Evolutionary conservation across 2,113 vertebrate species (phyloP).

Genomic region (Ammodytes dubius): DNA sequence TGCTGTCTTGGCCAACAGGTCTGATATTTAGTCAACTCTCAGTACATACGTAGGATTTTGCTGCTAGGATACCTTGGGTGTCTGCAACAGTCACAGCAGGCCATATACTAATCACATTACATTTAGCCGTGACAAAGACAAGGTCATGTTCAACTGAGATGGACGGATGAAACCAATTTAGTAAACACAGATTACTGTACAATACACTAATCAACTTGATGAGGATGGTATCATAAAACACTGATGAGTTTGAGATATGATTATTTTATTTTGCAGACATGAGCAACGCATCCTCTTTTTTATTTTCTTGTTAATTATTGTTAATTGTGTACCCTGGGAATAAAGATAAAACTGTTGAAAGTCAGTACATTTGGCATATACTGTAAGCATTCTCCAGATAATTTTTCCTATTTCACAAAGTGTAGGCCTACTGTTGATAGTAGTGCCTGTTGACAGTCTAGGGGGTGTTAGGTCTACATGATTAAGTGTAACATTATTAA

Average conservation of each 20-base stretch:
- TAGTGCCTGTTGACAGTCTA: too few relatives aligned
- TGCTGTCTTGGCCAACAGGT: slow-evolving; percentile 41
- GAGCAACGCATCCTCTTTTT: neutral
- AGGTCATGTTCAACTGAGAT: slow-evolving; percentile 47
- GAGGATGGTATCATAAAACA: neutral
- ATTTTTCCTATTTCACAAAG: too few relatives aligned
- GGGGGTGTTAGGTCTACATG: too few relatives aligned
- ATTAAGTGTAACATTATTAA: too few relatives aligned
- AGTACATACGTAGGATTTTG: slow-evolving; percentile 20
- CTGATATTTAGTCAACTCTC: slow-evolving; percentile 58
- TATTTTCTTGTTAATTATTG: neutral
- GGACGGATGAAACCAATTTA: slow-evolving; percentile 59
- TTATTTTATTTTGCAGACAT: slow-evolving; percentile 1
- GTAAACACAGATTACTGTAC: slow-evolving; percentile 60
- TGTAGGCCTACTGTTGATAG: too few relatives aligned
- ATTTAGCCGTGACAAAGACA: slow-evolving; percentile 64
- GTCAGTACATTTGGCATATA: neutral
- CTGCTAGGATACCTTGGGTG: slow-evolving; percentile 34
- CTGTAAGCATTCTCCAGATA: neutral
- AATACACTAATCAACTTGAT: slow-evolving; percentile 39
- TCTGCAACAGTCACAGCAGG: slow-evolving; percentile 26
- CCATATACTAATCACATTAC: slow-evolving; percentile 56
- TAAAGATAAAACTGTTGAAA: neutral
- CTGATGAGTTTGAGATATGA: neutral
- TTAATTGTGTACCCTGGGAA: neutral